Evolutionary conservation across 2,113 vertebrate genomes (phyloP).

Genomic region (Gobio gobio): DNA sequence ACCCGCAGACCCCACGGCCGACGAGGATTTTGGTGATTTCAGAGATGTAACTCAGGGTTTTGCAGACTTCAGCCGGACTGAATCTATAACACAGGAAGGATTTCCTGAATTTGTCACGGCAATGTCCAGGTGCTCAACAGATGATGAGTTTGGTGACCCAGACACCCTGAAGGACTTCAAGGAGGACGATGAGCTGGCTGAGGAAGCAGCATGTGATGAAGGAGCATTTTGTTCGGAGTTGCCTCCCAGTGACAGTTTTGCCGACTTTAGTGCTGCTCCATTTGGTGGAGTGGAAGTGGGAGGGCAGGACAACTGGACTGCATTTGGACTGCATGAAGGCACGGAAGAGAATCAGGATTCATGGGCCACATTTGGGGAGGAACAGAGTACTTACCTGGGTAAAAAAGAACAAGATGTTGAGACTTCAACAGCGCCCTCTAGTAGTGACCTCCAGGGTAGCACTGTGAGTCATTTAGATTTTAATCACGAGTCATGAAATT

Average conservation of each 20-base stretch:
- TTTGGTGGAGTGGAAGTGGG: constrained; percentile 57
- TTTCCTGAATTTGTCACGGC: constrained; percentile 57
- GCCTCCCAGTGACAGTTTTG: constrained; percentile 90
- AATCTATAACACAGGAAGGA: constrained; percentile 53
- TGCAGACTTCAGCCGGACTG: constrained; percentile 62
- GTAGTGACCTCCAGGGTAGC: constrained; percentile 60
- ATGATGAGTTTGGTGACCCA: constrained; percentile 74
- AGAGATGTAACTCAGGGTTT: constrained; percentile 69
- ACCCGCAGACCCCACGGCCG: not conserved
- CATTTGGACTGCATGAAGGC: constrained; percentile 77
- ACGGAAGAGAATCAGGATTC: constrained; percentile 67
- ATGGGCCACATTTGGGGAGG: constrained; percentile 83
- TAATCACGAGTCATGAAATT: not conserved
- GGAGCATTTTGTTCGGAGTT: constrained; percentile 66
- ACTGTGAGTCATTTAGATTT: constrained; percentile 76
- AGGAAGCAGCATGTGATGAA: constrained; percentile 39
- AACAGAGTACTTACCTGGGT: constrained; percentile 62
- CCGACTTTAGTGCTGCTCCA: constrained; percentile 90
- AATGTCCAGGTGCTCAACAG: constrained; percentile 57
- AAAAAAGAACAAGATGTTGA: constrained; percentile 62
- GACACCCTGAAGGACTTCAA: constrained; percentile 72
- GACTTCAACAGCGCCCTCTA: constrained; percentile 62
- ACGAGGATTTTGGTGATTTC: constrained; percentile 77
- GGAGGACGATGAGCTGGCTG: constrained; percentile 27
- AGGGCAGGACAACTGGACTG: constrained; percentile 79